Evolutionary conservation across 2,888 invertebrate genomes (phyloP), one percentile per base, ranked within the genome.

Genomic region (Disparrhopalites patrizii): DNA sequence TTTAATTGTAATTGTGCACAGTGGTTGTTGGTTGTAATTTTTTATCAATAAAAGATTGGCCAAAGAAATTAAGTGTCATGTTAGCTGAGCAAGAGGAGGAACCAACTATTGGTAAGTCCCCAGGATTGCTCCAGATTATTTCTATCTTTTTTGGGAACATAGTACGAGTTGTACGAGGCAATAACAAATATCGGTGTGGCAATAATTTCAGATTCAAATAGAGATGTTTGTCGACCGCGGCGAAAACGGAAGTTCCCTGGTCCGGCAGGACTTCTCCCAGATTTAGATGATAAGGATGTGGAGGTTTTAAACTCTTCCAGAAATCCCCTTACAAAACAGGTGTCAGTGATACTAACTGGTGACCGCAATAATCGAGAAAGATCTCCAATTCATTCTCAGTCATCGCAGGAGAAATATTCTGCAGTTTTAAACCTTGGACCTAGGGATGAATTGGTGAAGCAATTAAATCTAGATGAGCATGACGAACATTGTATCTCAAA

Each of bases 191-290:
- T n/a, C n/a, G n/a, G n/a, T n/a, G n/a, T n/a, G n/a, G n/a, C n/a
- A n/a, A n/a, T n/a, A n/a, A n/a, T n/a, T n/a, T n/a, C n/a, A n/a
- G n/a, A n/a, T n/a, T n/a, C n/a, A n/a, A n/a, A n/a, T n/a, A n/a
- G n/a, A n/a, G n/a, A n/a, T n/a, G n/a, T n/a, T n/a, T n/a, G n/a
- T 30, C 13, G 10, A 25, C 28, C 52, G 18, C 62, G 52, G 1
- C 47, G 51, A n/a, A 72, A 69, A 51, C 58, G 70, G 7, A 43
- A 66, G 40, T 73, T 73, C 58, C 70, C 72, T 8, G 72, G 72
- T 1, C 72, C 71, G n/a, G 73, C 73, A 7, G 73, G 73, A 0
- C 25, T 72, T 13, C 60, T 73, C 7, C 73, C 73, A 3, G 50
- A 55, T n/a, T 40, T 72, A 18, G 40, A 51, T 1, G 33, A 31